phyloP scores from a whole-genome alignment of 92 coral and sea anemone genomes.

The Ricordea florida region DNA sequence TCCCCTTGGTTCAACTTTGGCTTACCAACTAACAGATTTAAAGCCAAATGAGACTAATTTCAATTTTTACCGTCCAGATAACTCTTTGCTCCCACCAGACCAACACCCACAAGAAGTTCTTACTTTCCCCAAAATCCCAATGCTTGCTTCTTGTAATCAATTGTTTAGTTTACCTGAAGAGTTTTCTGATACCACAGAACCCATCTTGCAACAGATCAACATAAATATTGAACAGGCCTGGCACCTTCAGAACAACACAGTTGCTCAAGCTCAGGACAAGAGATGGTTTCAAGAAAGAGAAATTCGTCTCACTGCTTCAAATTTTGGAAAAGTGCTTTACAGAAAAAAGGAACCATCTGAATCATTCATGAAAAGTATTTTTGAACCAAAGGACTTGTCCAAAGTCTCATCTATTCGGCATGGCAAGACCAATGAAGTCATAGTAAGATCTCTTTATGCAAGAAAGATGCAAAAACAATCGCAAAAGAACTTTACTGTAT shows the following conservation, averaged over 20 bases:
- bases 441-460: too few species aligned
- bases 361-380: too few species aligned
- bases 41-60: slow-evolving; percentile 1
- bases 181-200: slow-evolving; percentile 3
- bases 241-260: slow-evolving; percentile 21
- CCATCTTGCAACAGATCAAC: slow-evolving; percentile 16
- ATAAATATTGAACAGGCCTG: slow-evolving; percentile 31
- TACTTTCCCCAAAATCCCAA: slow-evolving; percentile 21
- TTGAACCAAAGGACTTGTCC: too few species aligned
- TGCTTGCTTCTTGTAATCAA: background rate
- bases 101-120: slow-evolving; percentile 22
- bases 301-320: background rate
- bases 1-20: slow-evolving; percentile 52
- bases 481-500: too few species aligned
- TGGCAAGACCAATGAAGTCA: too few species aligned
- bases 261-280: slow-evolving; percentile 15
- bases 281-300: background rate
- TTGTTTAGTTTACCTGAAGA: background rate
- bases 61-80: slow-evolving; percentile 21
- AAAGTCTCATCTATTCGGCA: too few species aligned
- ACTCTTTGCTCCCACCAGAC: background rate
- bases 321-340: too few species aligned
- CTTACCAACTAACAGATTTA: slow-evolving; percentile 39
- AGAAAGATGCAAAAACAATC: too few species aligned
- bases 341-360: too few species aligned